Evolutionary conservation across 1,140 invertebrate genomes (phyloP).

Genomic region (Drosophila tristis): DNA sequence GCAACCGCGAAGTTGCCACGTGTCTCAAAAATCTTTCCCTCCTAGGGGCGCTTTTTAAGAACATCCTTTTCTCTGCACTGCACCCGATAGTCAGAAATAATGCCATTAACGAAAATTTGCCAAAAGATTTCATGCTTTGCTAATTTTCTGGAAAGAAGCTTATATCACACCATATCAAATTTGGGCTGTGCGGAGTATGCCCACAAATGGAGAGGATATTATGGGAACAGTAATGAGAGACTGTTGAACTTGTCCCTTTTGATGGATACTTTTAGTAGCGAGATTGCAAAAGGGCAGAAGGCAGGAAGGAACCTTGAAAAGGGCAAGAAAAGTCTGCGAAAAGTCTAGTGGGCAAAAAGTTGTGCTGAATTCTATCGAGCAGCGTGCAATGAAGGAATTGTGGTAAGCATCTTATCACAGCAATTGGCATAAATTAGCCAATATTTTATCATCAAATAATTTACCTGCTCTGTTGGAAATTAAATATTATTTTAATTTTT

Average conservation of each 20-base stretch:
- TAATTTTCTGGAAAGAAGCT: slow-evolving; percentile 19
- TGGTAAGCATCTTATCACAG: slow-evolving; percentile 20
- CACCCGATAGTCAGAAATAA: slow-evolving; percentile 5
- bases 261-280: slow-evolving; percentile 1
- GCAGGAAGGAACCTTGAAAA: not conserved
- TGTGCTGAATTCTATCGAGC: not conserved
- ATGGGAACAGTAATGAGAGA: slow-evolving; percentile 17
- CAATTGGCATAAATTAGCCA: slow-evolving; percentile 19
- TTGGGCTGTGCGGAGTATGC: not conserved
- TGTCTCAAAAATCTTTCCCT: not conserved
- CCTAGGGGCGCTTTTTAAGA: not conserved
- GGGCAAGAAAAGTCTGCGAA: not conserved
- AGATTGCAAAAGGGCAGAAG: not conserved
- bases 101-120: slow-evolving; percentile 27
- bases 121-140: slow-evolving; percentile 6
- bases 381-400: slow-evolving; percentile 7
- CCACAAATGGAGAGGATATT: slow-evolving; percentile 24
- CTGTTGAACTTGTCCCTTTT: slow-evolving; percentile 24
- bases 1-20: not conserved
- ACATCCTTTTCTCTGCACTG: not conserved
- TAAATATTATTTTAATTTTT: slow-evolving; percentile 24
- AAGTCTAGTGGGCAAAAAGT: not conserved
- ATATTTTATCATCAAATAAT: slow-evolving; percentile 8
- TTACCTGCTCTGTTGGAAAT: slow-evolving; percentile 19
- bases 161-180: not conserved